phyloP scores from a whole-genome alignment of 1,140 invertebrate species.

The Mercenaria mercenaria region DNA sequence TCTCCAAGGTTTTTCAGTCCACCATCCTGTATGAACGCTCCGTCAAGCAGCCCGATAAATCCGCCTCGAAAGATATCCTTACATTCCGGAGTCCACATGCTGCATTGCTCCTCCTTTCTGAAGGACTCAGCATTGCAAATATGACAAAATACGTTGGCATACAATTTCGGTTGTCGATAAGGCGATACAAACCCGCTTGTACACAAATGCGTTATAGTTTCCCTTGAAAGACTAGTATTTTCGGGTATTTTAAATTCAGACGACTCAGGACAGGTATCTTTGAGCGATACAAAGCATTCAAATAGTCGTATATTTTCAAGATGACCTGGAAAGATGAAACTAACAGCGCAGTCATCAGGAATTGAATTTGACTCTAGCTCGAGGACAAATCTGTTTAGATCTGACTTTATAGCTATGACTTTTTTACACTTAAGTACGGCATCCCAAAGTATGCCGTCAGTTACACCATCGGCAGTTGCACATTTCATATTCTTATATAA shows the following conservation, averaged over 20 bases:
- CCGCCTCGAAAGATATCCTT: no score
- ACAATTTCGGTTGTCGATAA: neutral
- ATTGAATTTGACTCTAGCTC: neutral
- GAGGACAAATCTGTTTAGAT: no score
- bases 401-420: neutral
- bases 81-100: no score
- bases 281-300: neutral
- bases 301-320: neutral
- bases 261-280: neutral
- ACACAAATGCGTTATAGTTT: neutral
- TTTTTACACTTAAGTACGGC: neutral
- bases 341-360: neutral
- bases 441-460: neutral
- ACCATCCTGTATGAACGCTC: no score
- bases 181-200: neutral
- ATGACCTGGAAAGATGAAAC: neutral
- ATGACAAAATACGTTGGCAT: neutral
- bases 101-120: no score
- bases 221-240: neutral
- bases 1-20: no score
- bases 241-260: neutral
- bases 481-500: neutral
- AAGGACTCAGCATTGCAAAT: neutral
- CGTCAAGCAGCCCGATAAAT: no score
- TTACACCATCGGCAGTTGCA: neutral